Base-by-base conservation (phyloP, 2,113 vertebrate species). In the Ovis canadensis region DNA sequence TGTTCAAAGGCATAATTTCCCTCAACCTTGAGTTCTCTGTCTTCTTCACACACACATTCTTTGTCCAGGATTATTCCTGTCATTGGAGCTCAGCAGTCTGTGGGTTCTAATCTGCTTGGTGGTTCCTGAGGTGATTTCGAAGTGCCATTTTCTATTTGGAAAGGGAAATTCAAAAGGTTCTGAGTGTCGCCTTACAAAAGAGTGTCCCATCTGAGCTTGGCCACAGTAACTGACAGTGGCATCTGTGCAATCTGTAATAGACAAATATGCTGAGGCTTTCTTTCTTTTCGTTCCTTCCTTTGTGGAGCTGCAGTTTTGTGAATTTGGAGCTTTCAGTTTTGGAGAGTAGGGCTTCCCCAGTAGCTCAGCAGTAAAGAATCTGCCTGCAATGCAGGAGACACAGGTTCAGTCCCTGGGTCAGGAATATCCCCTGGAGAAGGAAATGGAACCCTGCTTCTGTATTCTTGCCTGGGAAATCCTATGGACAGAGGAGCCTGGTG, bases 61-160 rank as follows among this genome's bases (percentile, higher is more conserved):
- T 80, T 80, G 33, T 90, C 33, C 10, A 43, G n/a, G 31, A 90
- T 88, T 64, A 19, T 87, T 89, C 57, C 81, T 90, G 27, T 93
- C 40, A n/a, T 54, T 80, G 43, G 11, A 6, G 77, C 12, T 81
- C 80, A 67, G 71, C 15, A 60, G n/a, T 81, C 36, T 62, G 45
- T 48, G 12, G 12, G 15, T 77, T 62, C 54, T 93, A 60, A 77
- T 77, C 64, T 92, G 40, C 45, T 27, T 78, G 45, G 48, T 83
- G 25, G 77, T 62, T 97, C 36, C 90, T 92, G 54, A 97, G 88
- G 87, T 92, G 59, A 16, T 94, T 95, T 91, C 74, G 52, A 97
- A 94, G 78, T 86, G 52, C 29, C 33, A 86, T 90, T 94, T 95
- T 96, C 74, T 78, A 67, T 93, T 85, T 60, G 17, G 77, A 95